Evolutionary conservation across 2,888 invertebrate species (phyloP), one percentile per base, ranked within the genome.

Genomic region (Catocala sponsa): DNA sequence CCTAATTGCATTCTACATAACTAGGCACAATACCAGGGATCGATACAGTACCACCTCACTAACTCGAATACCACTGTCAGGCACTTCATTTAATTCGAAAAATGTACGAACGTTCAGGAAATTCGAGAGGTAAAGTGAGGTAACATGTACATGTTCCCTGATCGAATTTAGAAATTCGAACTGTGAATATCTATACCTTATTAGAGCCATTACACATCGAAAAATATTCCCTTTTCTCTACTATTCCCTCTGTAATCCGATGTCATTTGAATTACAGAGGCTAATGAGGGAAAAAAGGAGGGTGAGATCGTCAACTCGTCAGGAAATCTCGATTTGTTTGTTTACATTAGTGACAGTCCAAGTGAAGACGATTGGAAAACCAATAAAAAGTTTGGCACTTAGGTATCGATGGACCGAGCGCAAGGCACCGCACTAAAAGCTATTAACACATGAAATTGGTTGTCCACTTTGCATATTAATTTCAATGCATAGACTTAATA

Each of bases 401-500:
- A 43, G 10, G 43, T 12, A n/a, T 43, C 43, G 43, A 43, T 12
- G 43, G 5, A 43, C 11, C 43, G 43, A 43, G 35, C 35, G 35
- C 35, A 4, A 9, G 43, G 43, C 12, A 43, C 46, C 6, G 13
- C 46, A n/a, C 46, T 12, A 46, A 46, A 46, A 46, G 6, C 46
- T 46, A 38, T 38, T 38, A 65, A 25, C 56, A 54, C 41, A 25
- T 54, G 11, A 57, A 44, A 61, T 46, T 51, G 43, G 60, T 59
- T 57, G 43, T 61, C 52, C 75, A 68, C 47, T 68, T 59, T 51
- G 58, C 59, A 68, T 60, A 64, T 60, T 63, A 58, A 74, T 70
- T 65, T 63, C 48, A 72, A 63, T 68, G 57, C 54, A 70, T 59
- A 56, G 44, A 61, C 55, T 59, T 55, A 65, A 78, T 68, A 66